These are phyloP conservation scores for Sebastes kiyomatsui DNA, from an alignment of 2,797 vertebrate genomes.

Conservation along the genomic window DNA sequence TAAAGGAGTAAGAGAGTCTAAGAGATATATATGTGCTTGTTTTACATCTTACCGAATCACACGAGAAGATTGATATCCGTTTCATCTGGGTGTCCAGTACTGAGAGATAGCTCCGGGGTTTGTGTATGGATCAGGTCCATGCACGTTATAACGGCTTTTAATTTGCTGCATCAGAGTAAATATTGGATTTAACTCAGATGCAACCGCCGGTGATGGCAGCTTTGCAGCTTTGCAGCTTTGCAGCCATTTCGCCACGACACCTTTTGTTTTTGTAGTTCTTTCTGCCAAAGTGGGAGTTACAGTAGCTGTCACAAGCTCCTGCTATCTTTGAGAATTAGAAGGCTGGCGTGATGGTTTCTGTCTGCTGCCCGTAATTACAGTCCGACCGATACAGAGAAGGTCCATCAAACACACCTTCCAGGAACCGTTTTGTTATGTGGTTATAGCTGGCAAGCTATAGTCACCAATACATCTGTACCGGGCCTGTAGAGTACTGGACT, in stretches of 20 bases:
- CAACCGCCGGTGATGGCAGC: neutral
- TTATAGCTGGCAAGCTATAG: neutral
- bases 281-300: neutral
- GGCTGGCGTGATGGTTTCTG: neutral
- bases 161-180: neutral
- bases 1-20: neutral
- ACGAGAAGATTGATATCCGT: neutral
- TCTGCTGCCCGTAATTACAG: neutral
- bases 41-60: neutral
- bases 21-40: neutral
- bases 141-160: neutral
- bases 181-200: neutral
- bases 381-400: neutral
- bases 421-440: neutral
- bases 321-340: neutral
- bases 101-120: neutral
- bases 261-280: neutral
- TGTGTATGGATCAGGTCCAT: neutral
- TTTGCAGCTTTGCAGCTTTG: neutral
- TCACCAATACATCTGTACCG: neutral
- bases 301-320: neutral
- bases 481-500: neutral
- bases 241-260: neutral
- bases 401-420: neutral
- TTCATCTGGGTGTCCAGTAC: neutral